These are phyloP conservation scores for Babyrousa celebensis DNA, from an alignment of 2,797 vertebrate genomes.

Conservation along the genomic window DNA sequence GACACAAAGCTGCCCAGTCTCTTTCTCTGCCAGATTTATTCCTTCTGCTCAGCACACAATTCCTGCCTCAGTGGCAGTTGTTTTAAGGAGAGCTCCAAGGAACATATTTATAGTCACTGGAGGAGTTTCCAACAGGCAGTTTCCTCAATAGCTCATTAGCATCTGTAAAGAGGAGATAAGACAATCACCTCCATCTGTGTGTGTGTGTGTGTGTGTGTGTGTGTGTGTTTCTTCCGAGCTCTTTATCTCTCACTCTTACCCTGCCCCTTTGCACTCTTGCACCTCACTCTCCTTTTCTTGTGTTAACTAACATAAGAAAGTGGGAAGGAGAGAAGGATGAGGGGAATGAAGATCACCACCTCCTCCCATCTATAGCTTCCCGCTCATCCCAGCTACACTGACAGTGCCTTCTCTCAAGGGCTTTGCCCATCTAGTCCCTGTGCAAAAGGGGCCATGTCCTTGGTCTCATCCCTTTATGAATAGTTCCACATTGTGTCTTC, in stretches of 20 bases:
- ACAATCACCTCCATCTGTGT: constrained; percentile 5
- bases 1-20: constrained; percentile 10
- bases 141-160: constrained; percentile 74
- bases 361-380: background rate
- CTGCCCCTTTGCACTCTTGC: background rate
- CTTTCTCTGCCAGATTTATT: constrained; percentile 58
- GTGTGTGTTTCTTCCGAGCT: background rate
- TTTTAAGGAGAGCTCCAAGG: constrained; percentile 69
- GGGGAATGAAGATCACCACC: background rate
- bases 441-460: background rate
- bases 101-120: constrained; percentile 72
- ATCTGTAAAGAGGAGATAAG: constrained; percentile 67
- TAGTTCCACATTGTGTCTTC: background rate
- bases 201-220: background rate
- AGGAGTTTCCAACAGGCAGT: constrained; percentile 66
- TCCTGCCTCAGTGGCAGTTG: constrained; percentile 69
- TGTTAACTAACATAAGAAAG: background rate
- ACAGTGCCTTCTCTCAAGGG: constrained; percentile 16
- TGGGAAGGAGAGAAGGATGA: background rate
- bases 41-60: constrained; percentile 20
- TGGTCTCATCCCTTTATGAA: constrained; percentile 4
- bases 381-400: background rate
- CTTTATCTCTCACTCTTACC: background rate
- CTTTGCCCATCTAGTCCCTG: background rate
- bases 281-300: background rate